These are phyloP conservation scores for Drosophila pseudoananassae DNA, from an alignment of 1,140 invertebrate genomes.

Conservation along the genomic window DNA sequence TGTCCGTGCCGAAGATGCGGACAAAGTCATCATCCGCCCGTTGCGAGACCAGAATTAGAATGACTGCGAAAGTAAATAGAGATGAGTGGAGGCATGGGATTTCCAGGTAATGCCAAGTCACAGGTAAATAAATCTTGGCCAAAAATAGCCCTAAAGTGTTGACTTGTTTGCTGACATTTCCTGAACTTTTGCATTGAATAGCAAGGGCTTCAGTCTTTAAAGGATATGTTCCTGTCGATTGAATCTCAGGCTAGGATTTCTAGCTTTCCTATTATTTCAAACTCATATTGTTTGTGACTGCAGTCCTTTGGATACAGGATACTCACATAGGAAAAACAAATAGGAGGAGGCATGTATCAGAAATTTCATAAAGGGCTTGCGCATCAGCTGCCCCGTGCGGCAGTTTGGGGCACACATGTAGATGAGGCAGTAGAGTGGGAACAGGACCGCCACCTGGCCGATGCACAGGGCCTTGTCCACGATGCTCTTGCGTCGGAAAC, in stretches of 20 bases:
- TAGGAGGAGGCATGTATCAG: conserved; percentile 96
- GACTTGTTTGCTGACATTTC: background rate
- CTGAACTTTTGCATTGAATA: background rate
- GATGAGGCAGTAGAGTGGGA: conserved; percentile 93
- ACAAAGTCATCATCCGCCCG: conserved; percentile 91
- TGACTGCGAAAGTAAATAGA: conserved; percentile 86
- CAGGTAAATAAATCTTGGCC: conserved; percentile 1
- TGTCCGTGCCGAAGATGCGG: conserved; percentile 88
- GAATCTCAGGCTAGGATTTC: too few relatives aligned
- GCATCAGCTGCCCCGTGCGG: conserved; percentile 90
- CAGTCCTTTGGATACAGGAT: conserved; percentile 7
- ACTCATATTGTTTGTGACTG: conserved; percentile 26
- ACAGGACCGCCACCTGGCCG: conserved; percentile 90
- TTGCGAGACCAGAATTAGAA: conserved; percentile 94
- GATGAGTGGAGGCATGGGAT: conserved; percentile 11
- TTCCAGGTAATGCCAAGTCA: background rate
- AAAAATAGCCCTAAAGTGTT: background rate
- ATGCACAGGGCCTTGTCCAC: conserved; percentile 89
- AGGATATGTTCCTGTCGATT: background rate
- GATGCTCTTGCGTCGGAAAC: conserved; percentile 91
- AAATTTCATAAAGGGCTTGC: conserved; percentile 97
- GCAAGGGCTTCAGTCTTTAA: background rate
- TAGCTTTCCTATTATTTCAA: conserved; percentile 15
- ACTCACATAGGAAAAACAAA: conserved; percentile 94
- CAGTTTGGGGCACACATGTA: conserved; percentile 93